Conservation (phyloP, 2,797 vertebrate species). For the Oophaga sylvatica region DNA sequence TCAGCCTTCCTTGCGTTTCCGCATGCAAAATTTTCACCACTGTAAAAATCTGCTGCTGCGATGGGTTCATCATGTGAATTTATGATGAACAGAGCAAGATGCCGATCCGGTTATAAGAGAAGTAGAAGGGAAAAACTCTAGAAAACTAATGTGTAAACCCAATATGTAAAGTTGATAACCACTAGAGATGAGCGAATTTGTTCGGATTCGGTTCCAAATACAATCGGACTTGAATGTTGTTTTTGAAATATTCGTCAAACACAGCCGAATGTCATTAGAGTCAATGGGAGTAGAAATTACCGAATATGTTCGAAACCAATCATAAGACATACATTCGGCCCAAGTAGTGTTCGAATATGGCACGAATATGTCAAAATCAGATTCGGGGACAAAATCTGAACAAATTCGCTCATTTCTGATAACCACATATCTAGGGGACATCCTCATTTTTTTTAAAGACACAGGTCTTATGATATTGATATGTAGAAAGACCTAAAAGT, state of each 20-base stretch:
- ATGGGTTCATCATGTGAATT: constrained; percentile 23
- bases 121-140: not conserved
- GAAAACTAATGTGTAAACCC: not conserved
- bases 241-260: too few relatives aligned
- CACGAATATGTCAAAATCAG: too few relatives aligned
- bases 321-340: too few relatives aligned
- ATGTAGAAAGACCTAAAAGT: not conserved
- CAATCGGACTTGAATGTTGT: too few relatives aligned
- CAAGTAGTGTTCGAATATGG: too few relatives aligned
- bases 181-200: too few relatives aligned
- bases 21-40: constrained; percentile 31
- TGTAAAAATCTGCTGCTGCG: constrained; percentile 13
- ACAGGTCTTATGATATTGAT: not conserved
- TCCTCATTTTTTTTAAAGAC: not conserved
- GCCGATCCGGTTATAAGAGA: not conserved
- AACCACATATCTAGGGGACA: not conserved
- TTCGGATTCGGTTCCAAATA: too few relatives aligned
- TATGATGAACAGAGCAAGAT: constrained; percentile 21
- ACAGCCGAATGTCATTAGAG: too few relatives aligned
- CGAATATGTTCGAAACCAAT: too few relatives aligned
- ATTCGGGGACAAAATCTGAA: too few relatives aligned
- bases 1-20: constrained; percentile 16
- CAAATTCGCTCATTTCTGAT: too few relatives aligned
- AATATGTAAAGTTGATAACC: not conserved
- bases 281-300: too few relatives aligned